Conservation (phyloP, 2,888 invertebrate species). For the Alloscopus bannaensis region DNA sequence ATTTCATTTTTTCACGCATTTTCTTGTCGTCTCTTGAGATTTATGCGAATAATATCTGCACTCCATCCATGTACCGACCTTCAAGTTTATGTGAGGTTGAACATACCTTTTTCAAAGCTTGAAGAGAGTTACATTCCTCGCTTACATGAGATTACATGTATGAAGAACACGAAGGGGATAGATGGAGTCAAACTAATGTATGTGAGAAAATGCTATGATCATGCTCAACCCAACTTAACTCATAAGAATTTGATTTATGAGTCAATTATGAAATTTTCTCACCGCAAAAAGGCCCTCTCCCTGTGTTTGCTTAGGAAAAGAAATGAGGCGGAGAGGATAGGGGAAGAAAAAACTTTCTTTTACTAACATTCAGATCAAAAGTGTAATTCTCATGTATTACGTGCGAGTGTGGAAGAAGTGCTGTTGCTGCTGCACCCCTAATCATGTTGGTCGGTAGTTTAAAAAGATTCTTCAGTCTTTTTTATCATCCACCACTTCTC, state of each 20-base stretch:
- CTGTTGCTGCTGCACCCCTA: slow-evolving; percentile 46
- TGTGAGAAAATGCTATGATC: slow-evolving; percentile 64
- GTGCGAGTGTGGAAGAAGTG: too few species aligned
- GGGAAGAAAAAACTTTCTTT: slow-evolving; percentile 62
- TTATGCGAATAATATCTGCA: slow-evolving; percentile 72
- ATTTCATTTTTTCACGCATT: slow-evolving; percentile 72
- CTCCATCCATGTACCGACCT: slow-evolving; percentile 61
- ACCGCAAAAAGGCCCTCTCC: slow-evolving; percentile 70
- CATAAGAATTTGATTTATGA: slow-evolving; percentile 72
- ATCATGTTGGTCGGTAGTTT: slow-evolving; percentile 50
- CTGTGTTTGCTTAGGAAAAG: slow-evolving; percentile 54
- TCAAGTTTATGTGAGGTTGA: slow-evolving; percentile 51
- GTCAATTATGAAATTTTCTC: slow-evolving; percentile 73
- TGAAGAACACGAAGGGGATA: slow-evolving; percentile 57
- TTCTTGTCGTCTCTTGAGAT: slow-evolving; percentile 71
- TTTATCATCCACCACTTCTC: slow-evolving; percentile 24
- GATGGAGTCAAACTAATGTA: slow-evolving; percentile 63
- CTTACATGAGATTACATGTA: slow-evolving; percentile 64
- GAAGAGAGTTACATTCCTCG: slow-evolving; percentile 45
- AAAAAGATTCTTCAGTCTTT: slow-evolving; percentile 43
- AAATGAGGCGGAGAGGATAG: slow-evolving; percentile 41
- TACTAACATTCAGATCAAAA: slow-evolving; percentile 41
- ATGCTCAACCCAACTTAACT: slow-evolving; percentile 67
- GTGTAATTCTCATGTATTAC: slow-evolving; percentile 45
- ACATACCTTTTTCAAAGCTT: slow-evolving; percentile 49